Conservation (phyloP, 2,113 vertebrate species). For the Oriolus oriolus region DNA sequence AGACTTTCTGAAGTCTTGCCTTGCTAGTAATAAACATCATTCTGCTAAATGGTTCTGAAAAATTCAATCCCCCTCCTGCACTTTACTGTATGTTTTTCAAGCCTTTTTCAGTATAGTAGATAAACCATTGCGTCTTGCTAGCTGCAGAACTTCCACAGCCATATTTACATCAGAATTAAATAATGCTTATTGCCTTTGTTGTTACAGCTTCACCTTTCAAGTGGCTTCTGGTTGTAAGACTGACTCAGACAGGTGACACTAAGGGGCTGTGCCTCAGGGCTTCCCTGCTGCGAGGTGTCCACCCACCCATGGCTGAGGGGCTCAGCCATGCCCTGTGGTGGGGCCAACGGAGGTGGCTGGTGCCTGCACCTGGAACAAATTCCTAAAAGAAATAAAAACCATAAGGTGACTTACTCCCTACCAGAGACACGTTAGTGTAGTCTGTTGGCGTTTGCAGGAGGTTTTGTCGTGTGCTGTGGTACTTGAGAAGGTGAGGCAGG, state of each 20-base stretch:
- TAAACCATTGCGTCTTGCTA: not conserved
- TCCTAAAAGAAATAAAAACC: not conserved
- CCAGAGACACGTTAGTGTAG: not conserved
- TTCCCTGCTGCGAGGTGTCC: rapidly evolving
- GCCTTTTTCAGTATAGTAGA: not conserved
- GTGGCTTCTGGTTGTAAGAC: not conserved
- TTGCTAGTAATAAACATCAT: not conserved
- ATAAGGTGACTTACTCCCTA: not conserved
- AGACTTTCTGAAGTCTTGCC: not conserved
- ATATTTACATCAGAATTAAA: not conserved
- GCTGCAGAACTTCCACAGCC: not conserved
- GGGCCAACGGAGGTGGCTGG: not conserved
- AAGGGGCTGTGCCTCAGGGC: not conserved
- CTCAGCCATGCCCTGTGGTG: not conserved
- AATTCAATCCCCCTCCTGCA: not conserved
- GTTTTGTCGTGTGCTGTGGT: not conserved
- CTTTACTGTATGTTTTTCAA: not conserved
- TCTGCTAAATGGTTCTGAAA: not conserved
- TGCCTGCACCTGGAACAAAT: not conserved
- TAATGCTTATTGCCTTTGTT: rapidly evolving
- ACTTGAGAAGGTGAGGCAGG: not conserved
- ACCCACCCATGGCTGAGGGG: rapidly evolving
- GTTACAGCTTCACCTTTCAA: not conserved
- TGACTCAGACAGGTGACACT: not conserved
- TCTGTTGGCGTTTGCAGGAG: rapidly evolving